A percentile compares a stretch with the other conserved stretches of the same genome.
Conservation (phyloP, 2,888 invertebrate genomes). For the Pristionchus maxplancki region DNA sequence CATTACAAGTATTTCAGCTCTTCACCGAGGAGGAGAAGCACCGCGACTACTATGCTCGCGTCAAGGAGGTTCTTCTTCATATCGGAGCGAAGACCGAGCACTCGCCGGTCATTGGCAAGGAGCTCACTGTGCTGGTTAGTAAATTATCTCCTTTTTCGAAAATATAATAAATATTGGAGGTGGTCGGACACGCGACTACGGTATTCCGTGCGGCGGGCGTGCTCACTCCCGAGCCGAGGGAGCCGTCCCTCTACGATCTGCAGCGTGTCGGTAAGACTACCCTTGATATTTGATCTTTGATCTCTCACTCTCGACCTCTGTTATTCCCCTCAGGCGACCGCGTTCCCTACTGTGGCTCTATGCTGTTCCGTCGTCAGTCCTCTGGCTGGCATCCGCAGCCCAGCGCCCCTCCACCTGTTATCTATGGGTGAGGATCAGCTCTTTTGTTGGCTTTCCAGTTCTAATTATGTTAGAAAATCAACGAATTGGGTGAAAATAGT, state of each 20-base stretch:
- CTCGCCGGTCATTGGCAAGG: not conserved
- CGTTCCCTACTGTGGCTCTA: not conserved
- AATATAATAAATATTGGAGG: conserved; percentile 8
- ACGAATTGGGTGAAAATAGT: too few relatives aligned
- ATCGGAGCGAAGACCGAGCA: not conserved
- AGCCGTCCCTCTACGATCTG: not conserved
- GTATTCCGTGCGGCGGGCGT: conserved; percentile 69
- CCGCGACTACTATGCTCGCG: not conserved
- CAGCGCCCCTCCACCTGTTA: not conserved
- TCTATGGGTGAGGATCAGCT: not conserved
- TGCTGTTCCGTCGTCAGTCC: not conserved
- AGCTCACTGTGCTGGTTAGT: conserved; percentile 7
- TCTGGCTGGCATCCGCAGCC: not conserved
- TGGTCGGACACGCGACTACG: conserved; percentile 70
- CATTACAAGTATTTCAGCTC: not conserved
- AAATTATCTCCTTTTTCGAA: too few relatives aligned
- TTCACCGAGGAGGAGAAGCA: not conserved
- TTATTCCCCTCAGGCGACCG: not conserved
- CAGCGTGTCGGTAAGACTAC: not conserved
- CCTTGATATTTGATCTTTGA: not conserved
- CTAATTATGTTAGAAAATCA: too few relatives aligned
- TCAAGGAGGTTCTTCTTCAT: not conserved
- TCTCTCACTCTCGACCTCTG: not conserved
- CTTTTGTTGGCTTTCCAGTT: too few relatives aligned
- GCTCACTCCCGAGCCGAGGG: conserved; percentile 13